Base-by-base conservation (phyloP, 2,888 invertebrate species). In the Aleiodes leptofemur region DNA sequence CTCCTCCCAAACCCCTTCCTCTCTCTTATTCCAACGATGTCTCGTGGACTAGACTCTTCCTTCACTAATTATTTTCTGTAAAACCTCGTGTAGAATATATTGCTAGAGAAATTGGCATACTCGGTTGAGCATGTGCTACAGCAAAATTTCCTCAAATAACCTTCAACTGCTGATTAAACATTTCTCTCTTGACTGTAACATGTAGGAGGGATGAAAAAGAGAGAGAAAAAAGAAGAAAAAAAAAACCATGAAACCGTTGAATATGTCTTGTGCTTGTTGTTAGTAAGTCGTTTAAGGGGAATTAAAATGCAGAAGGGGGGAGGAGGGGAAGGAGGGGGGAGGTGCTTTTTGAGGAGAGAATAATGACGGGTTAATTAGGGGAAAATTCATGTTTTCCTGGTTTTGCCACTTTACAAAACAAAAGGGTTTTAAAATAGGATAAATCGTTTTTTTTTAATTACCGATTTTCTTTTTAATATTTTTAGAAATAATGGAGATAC, bases 41-140 rank as follows among this genome's bases (percentile, higher is more conserved):
- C 73, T 69, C 56, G 69, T 50, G 72, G 56, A 69, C 77, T 77
- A 74, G 69, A 76, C 80, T 71, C 80, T 71, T 79, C 79, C 79
- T 78, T 84, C 83, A 79, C 85, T 86, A 87, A 86, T 87, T 86
- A 87, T 87, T 86, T 87, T 83, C 85, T 78, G 80, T 83, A 84
- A 86, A 83, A 84, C 43, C 64, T 23, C 9, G 64, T 59, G 29
- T 59, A 43, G 23, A 70, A 70, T 70, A 70, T 57, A 70, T 70
- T 64, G 29, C 57, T 43, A 48, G 57, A 70, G 56, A 57, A 56
- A 70, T 70, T 57, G 43, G 43, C 48, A 56, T 29, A 23, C 55
- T 16, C 56, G 6, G 69, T 23, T 53, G 43, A 69, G 64, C 64
- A 64, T 48, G 48, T 48, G 48, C 43, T 64, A 13, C 16, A 43